These are phyloP conservation scores for Platyscapa corneri DNA, from an alignment of 1,140 invertebrate species.

Conservation along the genomic window DNA sequence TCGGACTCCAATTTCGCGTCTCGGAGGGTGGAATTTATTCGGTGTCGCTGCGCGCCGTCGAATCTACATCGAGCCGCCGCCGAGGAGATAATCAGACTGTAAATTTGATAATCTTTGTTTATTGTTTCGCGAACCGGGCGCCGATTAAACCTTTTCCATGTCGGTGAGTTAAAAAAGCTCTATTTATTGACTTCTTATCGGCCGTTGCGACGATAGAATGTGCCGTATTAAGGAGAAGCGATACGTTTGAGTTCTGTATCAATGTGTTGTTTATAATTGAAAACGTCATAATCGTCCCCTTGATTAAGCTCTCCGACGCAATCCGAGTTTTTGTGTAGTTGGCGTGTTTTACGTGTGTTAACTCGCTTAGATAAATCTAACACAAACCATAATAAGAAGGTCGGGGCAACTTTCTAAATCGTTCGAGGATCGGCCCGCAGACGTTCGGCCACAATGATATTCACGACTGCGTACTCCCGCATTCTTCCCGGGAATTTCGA, in stretches of 20 bases:
- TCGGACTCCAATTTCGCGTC: conserved; percentile 12
- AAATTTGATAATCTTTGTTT: no score
- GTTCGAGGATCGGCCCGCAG: background rate
- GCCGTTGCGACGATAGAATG: no score
- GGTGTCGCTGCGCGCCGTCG: background rate
- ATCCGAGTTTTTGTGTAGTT: no score
- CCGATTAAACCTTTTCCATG: no score
- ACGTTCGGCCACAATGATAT: background rate
- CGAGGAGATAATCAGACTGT: no score
- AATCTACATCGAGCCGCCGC: background rate
- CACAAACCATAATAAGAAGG: no score
- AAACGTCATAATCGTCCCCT: background rate
- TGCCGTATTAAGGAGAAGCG: no score
- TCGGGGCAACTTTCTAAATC: background rate
- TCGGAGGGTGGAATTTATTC: background rate
- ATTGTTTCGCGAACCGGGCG: no score
- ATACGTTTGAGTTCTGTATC: no score
- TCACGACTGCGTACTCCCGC: background rate
- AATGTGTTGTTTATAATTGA: background rate
- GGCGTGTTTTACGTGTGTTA: background rate
- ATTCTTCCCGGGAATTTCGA: background rate
- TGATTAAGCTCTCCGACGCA: no score
- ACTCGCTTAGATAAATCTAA: background rate
- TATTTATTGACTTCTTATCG: no score
- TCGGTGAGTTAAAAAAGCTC: no score